Percentiles rank a stretch among this genome's conserved stretches.
Conservation (phyloP, 2,113 vertebrate species). For the Notarius lentiginosus region DNA sequence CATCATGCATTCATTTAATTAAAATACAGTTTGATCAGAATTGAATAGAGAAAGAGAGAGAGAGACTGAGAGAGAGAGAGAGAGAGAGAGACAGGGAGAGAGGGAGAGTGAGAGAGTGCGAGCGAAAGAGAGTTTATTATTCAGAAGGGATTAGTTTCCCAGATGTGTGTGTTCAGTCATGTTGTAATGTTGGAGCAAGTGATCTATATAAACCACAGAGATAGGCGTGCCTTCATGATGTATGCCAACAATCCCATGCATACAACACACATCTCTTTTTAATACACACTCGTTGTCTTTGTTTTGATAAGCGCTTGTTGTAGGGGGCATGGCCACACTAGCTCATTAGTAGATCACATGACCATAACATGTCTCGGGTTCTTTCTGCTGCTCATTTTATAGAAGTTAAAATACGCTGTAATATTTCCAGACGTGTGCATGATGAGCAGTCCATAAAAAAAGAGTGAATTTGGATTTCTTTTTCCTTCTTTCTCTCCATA, state of each 20-base stretch:
- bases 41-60: not conserved
- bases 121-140: not conserved
- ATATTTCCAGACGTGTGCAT: not conserved
- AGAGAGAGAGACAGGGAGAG: not conserved
- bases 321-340: not conserved
- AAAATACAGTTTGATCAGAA: not conserved
- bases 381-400: not conserved
- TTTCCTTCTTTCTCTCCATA: no score
- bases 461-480: not conserved
- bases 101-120: not conserved
- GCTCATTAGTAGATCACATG: not conserved
- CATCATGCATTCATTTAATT: not conserved
- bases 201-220: not conserved
- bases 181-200: no score
- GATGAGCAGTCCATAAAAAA: not conserved
- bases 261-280: not conserved
- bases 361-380: not conserved
- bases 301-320: not conserved
- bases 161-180: no score
- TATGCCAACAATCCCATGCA: not conserved
- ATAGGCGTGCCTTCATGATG: not conserved
- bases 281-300: not conserved
- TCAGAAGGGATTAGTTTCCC: not conserved
- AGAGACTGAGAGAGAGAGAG: not conserved
- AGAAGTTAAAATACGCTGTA: not conserved